These are phyloP conservation scores for Daktulosphaira vitifoliae DNA, from an alignment of 1,140 invertebrate genomes.

Conservation along the genomic window DNA sequence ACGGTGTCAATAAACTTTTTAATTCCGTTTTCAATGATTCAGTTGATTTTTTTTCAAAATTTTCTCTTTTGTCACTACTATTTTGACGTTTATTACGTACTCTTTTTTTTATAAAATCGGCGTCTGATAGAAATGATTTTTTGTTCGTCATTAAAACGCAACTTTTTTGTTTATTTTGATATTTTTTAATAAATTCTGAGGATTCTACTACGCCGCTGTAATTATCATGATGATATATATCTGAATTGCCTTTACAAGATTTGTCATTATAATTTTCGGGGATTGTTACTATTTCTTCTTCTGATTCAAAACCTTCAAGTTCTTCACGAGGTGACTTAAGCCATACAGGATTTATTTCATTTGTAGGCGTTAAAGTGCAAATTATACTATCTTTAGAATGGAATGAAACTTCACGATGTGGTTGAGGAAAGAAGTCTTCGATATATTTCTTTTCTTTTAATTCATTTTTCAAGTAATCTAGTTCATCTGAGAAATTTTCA, in stretches of 20 bases:
- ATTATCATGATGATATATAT: conserved; percentile 9
- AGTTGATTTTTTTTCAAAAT: neutral
- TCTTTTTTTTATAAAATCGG: conserved; percentile 8
- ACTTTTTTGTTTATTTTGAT: conserved; percentile 6
- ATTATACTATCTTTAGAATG: conserved; percentile 14
- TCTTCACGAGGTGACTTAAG: conserved; percentile 15
- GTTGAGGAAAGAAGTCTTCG: neutral
- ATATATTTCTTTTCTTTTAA: neutral
- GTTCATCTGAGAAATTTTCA: conserved; percentile 5
- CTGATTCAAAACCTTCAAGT: conserved; percentile 15
- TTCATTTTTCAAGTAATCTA: neutral
- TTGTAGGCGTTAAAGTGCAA: neutral
- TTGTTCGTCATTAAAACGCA: neutral
- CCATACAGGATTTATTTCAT: conserved; percentile 7
- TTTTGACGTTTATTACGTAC: neutral
- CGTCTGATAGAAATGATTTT: neutral
- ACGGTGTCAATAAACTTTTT: neutral
- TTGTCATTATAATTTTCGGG: neutral
- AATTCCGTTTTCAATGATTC: conserved; percentile 2
- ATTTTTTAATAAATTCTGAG: neutral
- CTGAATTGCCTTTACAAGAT: neutral
- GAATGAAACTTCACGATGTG: conserved; percentile 10
- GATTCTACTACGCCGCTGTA: conserved; percentile 8
- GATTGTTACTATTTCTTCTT: conserved; percentile 16
- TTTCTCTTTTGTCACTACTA: conserved; percentile 3